These are phyloP conservation scores for Ditylenchus dipsaci DNA, from an alignment of 1,140 invertebrate species.

Conservation along the genomic window DNA sequence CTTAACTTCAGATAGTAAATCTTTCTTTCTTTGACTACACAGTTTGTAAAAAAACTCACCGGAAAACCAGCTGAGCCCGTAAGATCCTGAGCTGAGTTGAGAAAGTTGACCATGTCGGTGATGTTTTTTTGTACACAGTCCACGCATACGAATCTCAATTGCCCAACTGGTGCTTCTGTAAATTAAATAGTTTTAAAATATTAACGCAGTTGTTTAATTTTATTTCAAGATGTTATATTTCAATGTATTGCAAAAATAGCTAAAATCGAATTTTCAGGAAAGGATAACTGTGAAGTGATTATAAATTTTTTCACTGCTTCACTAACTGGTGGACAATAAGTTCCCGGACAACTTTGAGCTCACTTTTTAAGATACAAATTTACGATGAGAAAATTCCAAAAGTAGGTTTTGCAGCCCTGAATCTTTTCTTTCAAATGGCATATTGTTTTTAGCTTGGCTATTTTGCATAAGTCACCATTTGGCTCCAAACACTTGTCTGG, in stretches of 20 bases:
- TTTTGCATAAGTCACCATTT: no score
- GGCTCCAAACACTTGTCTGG: no score
- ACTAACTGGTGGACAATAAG: no score
- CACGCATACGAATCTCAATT: slow-evolving; percentile 55
- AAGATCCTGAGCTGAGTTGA: slow-evolving; percentile 55
- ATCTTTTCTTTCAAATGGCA: no score
- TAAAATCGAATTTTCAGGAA: neutral
- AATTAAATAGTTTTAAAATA: neutral
- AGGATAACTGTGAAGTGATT: slow-evolving; percentile 8
- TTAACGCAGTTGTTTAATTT: neutral
- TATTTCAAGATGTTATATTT: neutral
- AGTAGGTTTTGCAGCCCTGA: no score
- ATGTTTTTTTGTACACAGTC: slow-evolving; percentile 55
- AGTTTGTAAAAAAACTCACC: slow-evolving; percentile 31
- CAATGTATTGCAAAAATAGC: neutral
- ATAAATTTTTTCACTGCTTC: no score
- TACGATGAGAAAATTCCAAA: no score
- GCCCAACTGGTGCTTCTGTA: slow-evolving; percentile 42
- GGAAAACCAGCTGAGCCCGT: slow-evolving; percentile 54
- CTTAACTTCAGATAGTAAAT: no score
- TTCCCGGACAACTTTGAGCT: no score
- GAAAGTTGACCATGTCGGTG: slow-evolving; percentile 54
- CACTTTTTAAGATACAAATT: no score
- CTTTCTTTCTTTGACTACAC: no score
- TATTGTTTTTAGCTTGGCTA: no score